A percentile compares a stretch with the other conserved stretches of the same genome.
Evolutionary conservation across 2,888 invertebrate species (phyloP).

Genomic region (Calliphora vomitoria): DNA sequence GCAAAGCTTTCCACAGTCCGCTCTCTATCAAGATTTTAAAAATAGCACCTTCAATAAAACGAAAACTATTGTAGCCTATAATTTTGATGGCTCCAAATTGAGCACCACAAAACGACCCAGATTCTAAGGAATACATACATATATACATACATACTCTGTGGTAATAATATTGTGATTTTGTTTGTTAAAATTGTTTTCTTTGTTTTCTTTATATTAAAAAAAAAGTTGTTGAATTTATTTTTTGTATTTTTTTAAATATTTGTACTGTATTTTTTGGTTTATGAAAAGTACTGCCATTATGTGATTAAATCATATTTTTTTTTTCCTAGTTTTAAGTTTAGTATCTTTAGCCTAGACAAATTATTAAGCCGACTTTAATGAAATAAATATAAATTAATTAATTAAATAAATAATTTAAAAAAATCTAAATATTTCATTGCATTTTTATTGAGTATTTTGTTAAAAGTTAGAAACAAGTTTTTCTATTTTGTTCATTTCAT

Average conservation of each 20-base stretch:
- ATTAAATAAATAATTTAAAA: constrained; percentile 14
- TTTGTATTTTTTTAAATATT: not conserved
- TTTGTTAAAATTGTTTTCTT: constrained; percentile 42
- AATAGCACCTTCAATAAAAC: constrained; percentile 25
- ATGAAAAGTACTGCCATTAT: constrained; percentile 57
- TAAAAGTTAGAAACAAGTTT: constrained; percentile 28
- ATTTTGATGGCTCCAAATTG: constrained; percentile 8
- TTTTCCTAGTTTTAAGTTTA: constrained; percentile 52
- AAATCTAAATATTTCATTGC: not conserved
- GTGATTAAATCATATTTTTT: constrained; percentile 44
- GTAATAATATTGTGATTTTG: constrained; percentile 22
- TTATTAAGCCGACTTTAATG: constrained; percentile 27
- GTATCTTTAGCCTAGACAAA: constrained; percentile 53
- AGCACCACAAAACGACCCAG: constrained; percentile 48
- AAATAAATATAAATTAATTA: constrained; percentile 7
- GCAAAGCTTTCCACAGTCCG: constrained; percentile 1
- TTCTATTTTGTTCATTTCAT: not conserved
- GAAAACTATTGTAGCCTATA: constrained; percentile 30
- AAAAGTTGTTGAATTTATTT: constrained; percentile 26
- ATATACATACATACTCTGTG: not conserved
- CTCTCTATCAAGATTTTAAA: constrained; percentile 35
- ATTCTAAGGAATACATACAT: not conserved
- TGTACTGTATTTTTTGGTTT: not conserved
- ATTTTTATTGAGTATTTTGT: constrained; percentile 17
- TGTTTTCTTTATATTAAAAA: constrained; percentile 18